Percentiles rank a stretch among this genome's conserved stretches.
These are phyloP conservation scores for Morbakka virulenta DNA, from an alignment of 30 jellyfish, hydroid and myxozoan species.

Conservation along the genomic window DNA sequence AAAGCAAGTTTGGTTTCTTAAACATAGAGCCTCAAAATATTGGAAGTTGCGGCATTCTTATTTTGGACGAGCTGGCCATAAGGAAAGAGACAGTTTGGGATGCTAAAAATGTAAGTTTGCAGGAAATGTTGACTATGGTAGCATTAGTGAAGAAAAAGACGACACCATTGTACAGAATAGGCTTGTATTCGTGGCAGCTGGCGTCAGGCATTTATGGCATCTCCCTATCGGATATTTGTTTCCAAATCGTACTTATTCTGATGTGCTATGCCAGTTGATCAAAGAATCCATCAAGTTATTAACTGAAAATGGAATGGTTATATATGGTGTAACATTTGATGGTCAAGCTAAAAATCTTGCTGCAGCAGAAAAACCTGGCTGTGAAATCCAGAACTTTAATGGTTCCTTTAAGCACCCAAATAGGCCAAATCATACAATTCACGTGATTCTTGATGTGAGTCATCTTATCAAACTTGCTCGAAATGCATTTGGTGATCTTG, in stretches of 20 bases:
- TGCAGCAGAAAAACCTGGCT: conserved; percentile 18
- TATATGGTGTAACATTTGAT: conserved; percentile 22
- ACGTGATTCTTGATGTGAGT: conserved; percentile 7
- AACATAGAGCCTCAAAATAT: neutral
- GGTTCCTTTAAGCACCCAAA: conserved; percentile 21
- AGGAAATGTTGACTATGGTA: conserved; percentile 37
- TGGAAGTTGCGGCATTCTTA: conserved; percentile 7
- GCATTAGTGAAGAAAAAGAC: neutral
- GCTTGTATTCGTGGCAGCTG: conserved; percentile 32
- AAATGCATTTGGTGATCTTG: conserved; percentile 22
- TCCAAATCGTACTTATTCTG: neutral
- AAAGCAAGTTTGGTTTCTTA: neutral
- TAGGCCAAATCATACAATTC: neutral
- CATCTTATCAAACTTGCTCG: conserved; percentile 30
- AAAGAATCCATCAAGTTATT: conserved; percentile 13
- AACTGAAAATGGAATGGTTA: conserved; percentile 26
- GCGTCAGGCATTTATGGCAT: conserved; percentile 27
- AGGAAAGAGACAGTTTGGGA: conserved; percentile 9
- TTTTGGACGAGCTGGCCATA: conserved; percentile 38
- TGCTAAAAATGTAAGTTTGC: conserved; percentile 13
- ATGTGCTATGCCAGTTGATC: neutral
- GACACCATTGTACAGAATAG: conserved; percentile 38
- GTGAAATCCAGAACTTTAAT: conserved; percentile 2
- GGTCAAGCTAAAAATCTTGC: conserved; percentile 17
- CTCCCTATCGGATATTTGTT: conserved; percentile 37